Evolutionary conservation across 2,113 vertebrate genomes (phyloP).

Genomic region (Empidonax traillii): DNA sequence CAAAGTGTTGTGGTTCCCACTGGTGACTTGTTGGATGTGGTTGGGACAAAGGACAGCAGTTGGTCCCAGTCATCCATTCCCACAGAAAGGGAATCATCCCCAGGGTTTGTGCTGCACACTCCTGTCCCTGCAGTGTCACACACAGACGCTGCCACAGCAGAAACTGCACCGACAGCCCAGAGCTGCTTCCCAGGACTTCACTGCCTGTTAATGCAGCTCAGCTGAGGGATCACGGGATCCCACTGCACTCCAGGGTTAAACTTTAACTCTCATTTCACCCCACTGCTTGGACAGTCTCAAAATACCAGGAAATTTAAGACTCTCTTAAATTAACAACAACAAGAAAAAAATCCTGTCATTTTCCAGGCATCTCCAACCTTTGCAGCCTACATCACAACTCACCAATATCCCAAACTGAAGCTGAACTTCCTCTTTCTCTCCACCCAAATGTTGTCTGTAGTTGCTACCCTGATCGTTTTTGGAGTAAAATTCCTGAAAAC

Average conservation of each 20-base stretch:
- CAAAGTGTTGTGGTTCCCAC: not conserved
- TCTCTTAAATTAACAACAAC: not conserved
- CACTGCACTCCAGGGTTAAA: not conserved
- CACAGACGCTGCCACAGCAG: not conserved
- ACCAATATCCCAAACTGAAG: not conserved
- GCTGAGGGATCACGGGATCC: conserved; percentile 4
- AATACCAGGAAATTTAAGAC: not conserved
- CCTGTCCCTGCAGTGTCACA: no score
- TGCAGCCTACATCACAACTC: rapidly evolving
- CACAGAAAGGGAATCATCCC: not conserved
- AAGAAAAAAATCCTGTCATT: rapidly evolving
- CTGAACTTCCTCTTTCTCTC: not conserved
- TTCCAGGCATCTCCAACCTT: not conserved
- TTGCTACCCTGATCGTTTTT: not conserved
- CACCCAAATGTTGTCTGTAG: not conserved
- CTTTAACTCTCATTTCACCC: not conserved
- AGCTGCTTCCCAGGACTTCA: not conserved
- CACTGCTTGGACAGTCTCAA: not conserved
- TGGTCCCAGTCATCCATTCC: rapidly evolving
- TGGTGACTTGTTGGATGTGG: not conserved
- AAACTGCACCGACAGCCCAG: rapidly evolving
- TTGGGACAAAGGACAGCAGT: not conserved
- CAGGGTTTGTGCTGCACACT: rapidly evolving
- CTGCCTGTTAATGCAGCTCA: not conserved
- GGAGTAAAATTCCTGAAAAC: not conserved